Conservation (phyloP, 2,113 vertebrate genomes). For the Fulica atra region DNA sequence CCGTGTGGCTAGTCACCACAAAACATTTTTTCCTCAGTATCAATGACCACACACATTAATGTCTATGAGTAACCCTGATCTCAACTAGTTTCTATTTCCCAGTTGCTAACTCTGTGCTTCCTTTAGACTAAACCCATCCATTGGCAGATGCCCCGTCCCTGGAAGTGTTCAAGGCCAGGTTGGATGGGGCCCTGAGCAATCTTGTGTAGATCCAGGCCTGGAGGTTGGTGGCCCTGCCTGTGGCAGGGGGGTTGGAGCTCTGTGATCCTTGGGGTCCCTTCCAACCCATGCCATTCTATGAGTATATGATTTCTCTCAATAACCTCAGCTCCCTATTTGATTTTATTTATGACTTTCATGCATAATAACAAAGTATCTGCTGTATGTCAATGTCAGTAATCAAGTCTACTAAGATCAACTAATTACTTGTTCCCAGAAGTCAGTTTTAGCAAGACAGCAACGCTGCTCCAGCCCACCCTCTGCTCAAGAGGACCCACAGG, state of each 20-base stretch:
- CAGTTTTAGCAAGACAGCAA: neutral
- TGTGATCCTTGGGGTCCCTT: too few relatives aligned
- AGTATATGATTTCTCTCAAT: constrained; percentile 1
- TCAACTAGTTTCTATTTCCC: neutral
- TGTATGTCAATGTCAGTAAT: neutral
- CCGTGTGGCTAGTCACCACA: neutral
- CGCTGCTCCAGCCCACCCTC: neutral
- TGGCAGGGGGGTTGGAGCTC: too few relatives aligned
- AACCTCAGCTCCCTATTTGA: neutral
- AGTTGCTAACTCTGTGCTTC: neutral
- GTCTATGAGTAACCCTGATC: neutral
- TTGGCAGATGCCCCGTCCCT: too few relatives aligned
- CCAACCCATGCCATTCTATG: too few relatives aligned
- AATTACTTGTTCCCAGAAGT: neutral
- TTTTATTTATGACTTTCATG: neutral
- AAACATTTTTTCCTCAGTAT: neutral
- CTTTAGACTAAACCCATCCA: neutral
- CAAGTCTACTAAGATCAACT: neutral
- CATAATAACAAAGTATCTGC: neutral
- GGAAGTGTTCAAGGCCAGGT: too few relatives aligned
- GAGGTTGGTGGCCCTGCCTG: too few relatives aligned
- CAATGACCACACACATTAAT: neutral
- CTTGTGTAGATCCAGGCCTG: too few relatives aligned
- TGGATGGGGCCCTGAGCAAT: too few relatives aligned
- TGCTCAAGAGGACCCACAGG: neutral